Evolutionary conservation across 2,113 vertebrate genomes (phyloP).

Genomic region (Tichodroma muraria): DNA sequence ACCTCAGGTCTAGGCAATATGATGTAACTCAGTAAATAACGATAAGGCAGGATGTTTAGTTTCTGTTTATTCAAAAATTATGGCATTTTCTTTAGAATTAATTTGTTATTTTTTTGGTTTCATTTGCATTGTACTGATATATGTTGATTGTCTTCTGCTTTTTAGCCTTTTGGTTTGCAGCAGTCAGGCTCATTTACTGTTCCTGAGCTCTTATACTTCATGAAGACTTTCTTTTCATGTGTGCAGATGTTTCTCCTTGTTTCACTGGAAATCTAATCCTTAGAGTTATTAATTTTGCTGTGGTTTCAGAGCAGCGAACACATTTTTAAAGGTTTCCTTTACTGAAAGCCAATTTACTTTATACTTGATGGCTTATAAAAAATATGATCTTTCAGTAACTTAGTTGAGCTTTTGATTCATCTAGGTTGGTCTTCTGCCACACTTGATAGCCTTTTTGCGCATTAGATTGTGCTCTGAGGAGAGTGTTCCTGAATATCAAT

Average conservation of each 20-base stretch:
- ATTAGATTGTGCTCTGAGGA: background rate
- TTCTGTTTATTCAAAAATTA: background rate
- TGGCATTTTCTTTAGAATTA: background rate
- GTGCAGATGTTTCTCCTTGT: background rate
- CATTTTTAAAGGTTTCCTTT: slow-evolving; percentile 13
- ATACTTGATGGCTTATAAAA: background rate
- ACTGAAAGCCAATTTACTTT: background rate
- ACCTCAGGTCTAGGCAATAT: slow-evolving; percentile 56
- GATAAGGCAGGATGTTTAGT: background rate
- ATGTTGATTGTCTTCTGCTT: background rate
- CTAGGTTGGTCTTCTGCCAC: background rate
- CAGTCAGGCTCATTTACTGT: background rate
- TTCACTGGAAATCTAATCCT: background rate
- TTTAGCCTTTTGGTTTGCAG: background rate
- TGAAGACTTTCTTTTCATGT: background rate
- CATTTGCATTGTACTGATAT: background rate
- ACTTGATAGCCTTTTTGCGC: background rate
- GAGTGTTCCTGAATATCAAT: background rate
- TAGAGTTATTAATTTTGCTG: background rate
- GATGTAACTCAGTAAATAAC: slow-evolving; percentile 48
- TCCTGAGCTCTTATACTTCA: background rate
- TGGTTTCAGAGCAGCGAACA: background rate
- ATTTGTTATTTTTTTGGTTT: accelerated
- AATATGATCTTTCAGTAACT: background rate
- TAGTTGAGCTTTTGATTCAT: background rate